Evolutionary conservation across 2,888 invertebrate genomes (phyloP), one percentile per base, ranked within the genome.

Genomic region (Agrotis puta): DNA sequence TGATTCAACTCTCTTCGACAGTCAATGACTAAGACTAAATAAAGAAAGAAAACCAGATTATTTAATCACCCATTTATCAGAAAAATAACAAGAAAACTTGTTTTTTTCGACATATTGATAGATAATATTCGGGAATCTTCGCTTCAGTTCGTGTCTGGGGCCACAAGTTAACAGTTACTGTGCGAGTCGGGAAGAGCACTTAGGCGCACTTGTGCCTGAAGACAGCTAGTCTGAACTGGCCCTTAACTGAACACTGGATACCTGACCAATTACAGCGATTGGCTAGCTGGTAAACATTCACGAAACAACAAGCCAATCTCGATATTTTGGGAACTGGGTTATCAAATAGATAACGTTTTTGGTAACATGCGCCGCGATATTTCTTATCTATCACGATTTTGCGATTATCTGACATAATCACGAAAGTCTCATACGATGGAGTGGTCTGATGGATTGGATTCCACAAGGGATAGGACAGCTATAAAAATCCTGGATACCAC

Each of bases 261-360:
- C 87, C 87, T 85, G 88, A 81, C 88, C 91, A 92, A 89, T 92
- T 87, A 88, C 76, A 81, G 58, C 75, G 85, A 90, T 91, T 89
- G 89, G 79, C 71, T 73, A 54, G 47, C 39, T 70, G 45, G 81
- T 81, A 88, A 87, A 87, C 85, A 84, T 77, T 77, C 80, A 85
- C 87, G 84, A 87, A 89, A 86, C 76, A 71, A 53, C 69, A 63
- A 68, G 22, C 66, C 77, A 79, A 88, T 84, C 83, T 77, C 68
- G 54, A 74, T 78, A 70, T 59, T 69, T 76, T 69, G 70, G 69
- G 75, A 90, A 88, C 75, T 88, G 71, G 90, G 87, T 89, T 90
- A 88, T 88, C 88, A 83, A 84, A 74, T 6, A 64, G 73, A 82
- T 79, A 81, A 66, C 39, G 56, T 47, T 54, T 62, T 63, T 70